These are phyloP conservation scores for Drosophila parvula DNA, from an alignment of 1,140 invertebrate genomes.

Conservation along the genomic window DNA sequence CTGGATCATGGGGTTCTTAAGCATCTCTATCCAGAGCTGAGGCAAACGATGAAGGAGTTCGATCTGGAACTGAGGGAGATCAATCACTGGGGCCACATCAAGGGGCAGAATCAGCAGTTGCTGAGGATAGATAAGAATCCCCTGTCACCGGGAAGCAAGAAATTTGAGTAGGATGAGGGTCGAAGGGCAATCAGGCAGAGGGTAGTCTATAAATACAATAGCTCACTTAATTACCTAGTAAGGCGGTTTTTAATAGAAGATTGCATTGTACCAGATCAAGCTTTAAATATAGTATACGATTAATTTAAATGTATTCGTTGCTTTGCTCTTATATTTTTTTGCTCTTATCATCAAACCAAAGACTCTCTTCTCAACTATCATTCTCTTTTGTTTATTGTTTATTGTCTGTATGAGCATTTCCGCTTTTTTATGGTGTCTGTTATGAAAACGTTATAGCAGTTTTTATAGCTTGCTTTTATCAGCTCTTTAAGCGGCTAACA, in stretches of 20 bases:
- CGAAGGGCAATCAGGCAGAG: not conserved
- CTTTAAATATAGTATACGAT: conserved; percentile 1
- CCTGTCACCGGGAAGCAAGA: conserved; percentile 79
- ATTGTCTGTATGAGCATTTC: conserved; percentile 1
- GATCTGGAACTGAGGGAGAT: conserved; percentile 85
- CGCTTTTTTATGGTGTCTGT: conserved; percentile 9
- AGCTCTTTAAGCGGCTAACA: not conserved
- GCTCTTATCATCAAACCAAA: not conserved
- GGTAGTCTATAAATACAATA: not conserved
- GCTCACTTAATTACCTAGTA: not conserved
- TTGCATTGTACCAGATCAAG: too few relatives aligned
- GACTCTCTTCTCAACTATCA: not conserved
- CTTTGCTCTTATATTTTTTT: not conserved
- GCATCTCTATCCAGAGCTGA: conserved; percentile 87
- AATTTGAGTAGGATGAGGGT: conserved; percentile 27
- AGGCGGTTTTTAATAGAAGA: not conserved
- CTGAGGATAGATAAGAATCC: conserved; percentile 82
- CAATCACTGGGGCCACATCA: conserved; percentile 86
- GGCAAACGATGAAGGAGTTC: conserved; percentile 89
- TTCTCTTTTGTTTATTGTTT: not conserved
- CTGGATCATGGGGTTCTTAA: conserved; percentile 90
- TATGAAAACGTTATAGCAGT: not conserved
- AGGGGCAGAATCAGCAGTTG: conserved; percentile 89
- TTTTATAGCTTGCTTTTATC: not conserved
- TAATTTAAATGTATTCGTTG: not conserved